phyloP scores from a whole-genome alignment of 2,888 invertebrate genomes.

The Brachyptera risi region DNA sequence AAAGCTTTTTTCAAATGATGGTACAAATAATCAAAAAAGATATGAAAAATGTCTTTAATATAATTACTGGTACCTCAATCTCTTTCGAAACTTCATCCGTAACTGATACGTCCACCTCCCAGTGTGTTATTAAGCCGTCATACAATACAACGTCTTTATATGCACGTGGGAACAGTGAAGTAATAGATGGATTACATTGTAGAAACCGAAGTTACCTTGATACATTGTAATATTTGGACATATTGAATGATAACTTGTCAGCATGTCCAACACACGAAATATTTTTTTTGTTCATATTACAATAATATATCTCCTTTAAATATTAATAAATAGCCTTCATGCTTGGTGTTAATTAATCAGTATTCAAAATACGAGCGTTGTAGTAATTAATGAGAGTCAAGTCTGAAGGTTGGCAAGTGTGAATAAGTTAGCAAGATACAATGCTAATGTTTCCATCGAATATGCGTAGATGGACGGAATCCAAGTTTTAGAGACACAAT shows the following conservation, averaged over 20 bases:
- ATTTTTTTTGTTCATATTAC: too few species aligned
- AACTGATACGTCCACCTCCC: neutral
- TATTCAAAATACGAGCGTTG: neutral
- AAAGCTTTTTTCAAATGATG: too few species aligned
- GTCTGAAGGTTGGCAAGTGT: neutral
- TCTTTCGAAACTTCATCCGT: neutral
- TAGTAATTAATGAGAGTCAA: neutral
- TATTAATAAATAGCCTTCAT: constrained; percentile 9
- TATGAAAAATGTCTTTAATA: neutral
- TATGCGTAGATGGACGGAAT: neutral
- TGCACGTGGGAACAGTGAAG: neutral
- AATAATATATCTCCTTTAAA: neutral
- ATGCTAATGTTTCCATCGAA: neutral
- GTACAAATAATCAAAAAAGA: neutral
- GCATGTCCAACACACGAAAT: neutral
- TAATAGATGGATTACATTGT: neutral
- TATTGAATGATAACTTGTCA: neutral
- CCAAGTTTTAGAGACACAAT: neutral
- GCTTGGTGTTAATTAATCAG: constrained; percentile 10
- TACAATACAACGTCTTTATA: neutral
- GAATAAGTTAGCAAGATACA: neutral
- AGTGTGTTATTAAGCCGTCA: neutral
- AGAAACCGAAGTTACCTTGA: neutral
- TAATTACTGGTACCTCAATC: neutral
- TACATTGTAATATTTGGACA: neutral